Evolutionary conservation across 2,888 invertebrate genomes (phyloP).

Genomic region (Salticus scenicus): DNA sequence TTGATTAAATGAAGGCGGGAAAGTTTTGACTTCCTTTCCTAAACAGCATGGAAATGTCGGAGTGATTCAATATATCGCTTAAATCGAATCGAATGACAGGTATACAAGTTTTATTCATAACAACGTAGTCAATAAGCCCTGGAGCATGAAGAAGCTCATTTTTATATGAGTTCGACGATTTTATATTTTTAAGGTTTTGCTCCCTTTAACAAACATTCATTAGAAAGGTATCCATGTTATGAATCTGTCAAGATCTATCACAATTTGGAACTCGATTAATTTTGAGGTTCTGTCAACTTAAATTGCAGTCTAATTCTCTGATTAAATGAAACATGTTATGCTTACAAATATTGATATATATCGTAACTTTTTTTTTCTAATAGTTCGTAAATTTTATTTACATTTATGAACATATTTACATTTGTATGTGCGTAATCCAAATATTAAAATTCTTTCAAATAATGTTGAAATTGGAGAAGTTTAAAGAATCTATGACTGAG

Average conservation of each 20-base stretch:
- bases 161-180: constrained; percentile 28
- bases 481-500: no score
- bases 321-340: no score
- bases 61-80: constrained; percentile 39
- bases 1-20: constrained; percentile 42
- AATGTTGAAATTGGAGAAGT: no score
- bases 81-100: constrained; percentile 43
- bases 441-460: no score
- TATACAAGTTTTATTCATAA: constrained; percentile 36
- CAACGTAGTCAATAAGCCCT: constrained; percentile 24
- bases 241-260: constrained; percentile 6
- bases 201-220: constrained; percentile 28
- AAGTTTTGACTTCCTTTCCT: constrained; percentile 16
- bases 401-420: no score
- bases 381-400: no score
- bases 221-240: constrained; percentile 20
- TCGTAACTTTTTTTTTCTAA: no score
- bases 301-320: neutral
- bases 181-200: neutral
- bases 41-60: constrained; percentile 31
- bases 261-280: neutral
- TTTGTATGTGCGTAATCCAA: no score
- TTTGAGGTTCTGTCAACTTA: neutral
- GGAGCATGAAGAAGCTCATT: constrained; percentile 32
- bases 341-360: no score